These are phyloP conservation scores for Magallana ariakensis DNA, from an alignment of 1,140 invertebrate genomes.

Conservation along the genomic window DNA sequence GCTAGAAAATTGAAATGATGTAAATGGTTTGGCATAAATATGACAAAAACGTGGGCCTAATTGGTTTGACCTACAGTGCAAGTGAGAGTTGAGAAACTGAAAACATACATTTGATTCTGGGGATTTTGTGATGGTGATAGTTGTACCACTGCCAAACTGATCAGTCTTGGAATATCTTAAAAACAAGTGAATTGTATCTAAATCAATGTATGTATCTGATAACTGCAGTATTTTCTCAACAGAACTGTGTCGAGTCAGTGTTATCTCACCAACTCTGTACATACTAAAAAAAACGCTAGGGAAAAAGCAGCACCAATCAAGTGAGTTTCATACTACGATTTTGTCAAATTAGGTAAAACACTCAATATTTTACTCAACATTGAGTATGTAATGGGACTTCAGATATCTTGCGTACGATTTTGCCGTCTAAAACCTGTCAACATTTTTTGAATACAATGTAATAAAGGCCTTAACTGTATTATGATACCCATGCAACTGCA, in stretches of 20 bases:
- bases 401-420: neutral
- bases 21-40: neutral
- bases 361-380: neutral
- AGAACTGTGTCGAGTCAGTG: neutral
- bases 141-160: neutral
- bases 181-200: neutral
- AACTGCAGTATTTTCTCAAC: neutral
- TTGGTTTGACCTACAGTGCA: neutral
- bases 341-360: neutral
- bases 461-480: neutral
- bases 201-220: neutral
- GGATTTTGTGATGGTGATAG: too few relatives aligned
- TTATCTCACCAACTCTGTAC: neutral
- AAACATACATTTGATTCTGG: too few relatives aligned
- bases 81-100: neutral
- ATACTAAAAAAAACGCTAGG: conserved; percentile 9
- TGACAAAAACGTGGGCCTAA: too few relatives aligned
- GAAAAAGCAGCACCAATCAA: conserved; percentile 2
- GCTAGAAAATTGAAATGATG: conserved; percentile 19
- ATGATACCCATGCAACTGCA: neutral
- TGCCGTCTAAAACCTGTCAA: neutral
- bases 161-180: neutral
- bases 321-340: neutral
- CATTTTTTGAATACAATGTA: too few relatives aligned
- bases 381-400: neutral